Percentiles rank a stretch among this genome's conserved stretches.
Conservation (phyloP, 2,888 invertebrate species). For the Aquatica leii region DNA sequence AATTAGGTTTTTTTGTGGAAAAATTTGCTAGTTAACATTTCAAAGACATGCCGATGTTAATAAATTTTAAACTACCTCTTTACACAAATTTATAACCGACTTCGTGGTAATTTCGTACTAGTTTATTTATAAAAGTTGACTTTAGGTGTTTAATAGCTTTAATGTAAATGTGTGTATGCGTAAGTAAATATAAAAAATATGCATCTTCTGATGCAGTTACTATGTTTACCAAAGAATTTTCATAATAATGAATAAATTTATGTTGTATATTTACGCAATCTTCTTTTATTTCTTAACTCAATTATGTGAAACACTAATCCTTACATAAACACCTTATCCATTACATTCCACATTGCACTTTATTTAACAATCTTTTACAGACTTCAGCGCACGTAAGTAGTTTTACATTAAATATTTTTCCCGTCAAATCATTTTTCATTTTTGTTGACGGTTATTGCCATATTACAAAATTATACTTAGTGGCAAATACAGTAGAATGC, state of each 20-base stretch:
- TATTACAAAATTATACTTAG: constrained; percentile 22
- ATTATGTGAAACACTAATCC: constrained; percentile 18
- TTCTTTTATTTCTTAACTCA: constrained; percentile 22
- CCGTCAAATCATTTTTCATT: constrained; percentile 17
- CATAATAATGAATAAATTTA: constrained; percentile 25
- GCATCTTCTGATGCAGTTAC: constrained; percentile 24
- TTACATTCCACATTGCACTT: constrained; percentile 31
- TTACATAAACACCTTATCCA: constrained; percentile 32
- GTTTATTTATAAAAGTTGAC: neutral
- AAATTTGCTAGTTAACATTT: neutral
- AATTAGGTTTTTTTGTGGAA: neutral
- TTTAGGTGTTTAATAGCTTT: constrained; percentile 6
- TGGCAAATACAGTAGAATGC: constrained; percentile 20
- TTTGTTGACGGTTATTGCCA: constrained; percentile 9
- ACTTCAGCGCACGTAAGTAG: constrained; percentile 33
- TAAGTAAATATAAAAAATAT: constrained; percentile 7
- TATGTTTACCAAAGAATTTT: constrained; percentile 35
- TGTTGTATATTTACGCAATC: constrained; percentile 25
- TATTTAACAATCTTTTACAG: constrained; percentile 31
- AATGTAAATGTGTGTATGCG: constrained; percentile 9
- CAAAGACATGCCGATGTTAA: neutral
- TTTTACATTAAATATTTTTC: constrained; percentile 30
- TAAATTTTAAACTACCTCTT: constrained; percentile 11
- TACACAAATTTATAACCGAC: neutral
- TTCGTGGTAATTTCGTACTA: neutral